Base-by-base conservation (phyloP, 2,888 invertebrate genomes). In the Lasioglossum malachurum region DNA sequence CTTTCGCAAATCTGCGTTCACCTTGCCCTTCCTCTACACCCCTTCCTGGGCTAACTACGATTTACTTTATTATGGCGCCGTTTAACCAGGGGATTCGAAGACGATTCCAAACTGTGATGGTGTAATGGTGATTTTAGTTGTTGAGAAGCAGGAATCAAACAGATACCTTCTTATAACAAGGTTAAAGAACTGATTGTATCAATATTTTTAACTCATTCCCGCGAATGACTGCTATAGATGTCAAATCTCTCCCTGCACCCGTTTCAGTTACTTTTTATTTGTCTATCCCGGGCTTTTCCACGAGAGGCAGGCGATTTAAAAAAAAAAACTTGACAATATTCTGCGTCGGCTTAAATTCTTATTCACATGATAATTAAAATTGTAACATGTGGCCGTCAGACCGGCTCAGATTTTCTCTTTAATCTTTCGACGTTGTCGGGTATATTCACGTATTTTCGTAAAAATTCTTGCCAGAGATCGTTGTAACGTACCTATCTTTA, bases 311-410 rank as follows among this genome's bases (percentile, higher is more conserved):
- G 23, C 8, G 23, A 53, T 53, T 53, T 23, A 3, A 23, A 53
- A 49, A 49, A n/a, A 49, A 10, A 23, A 23, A 23, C 19, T 23
- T 23, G 10, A 53, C 1, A 53, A 23, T 23, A 53, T 53, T 10
- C 53, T n/a, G n/a, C 53, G n/a, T n/a, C 53, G 53, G 53, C n/a
- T n/a, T 53, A 53, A 53, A 53, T n/a, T 53, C 53, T 53, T 53
- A 53, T 53, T n/a, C 53, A n/a, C 23, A 10, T n/a, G 23, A 53
- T 53, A n/a, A 53, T 53, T 53, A 53, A 53, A 53, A 53, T 53
- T 53, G 53, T 53, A 53, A 53, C n/a, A 53, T n/a, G 53, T 10
- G 53, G 53, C 53, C n/a, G 53, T 53, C 53, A n/a, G 53, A 53
- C 8, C 53, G 53, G n/a, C 53, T 53, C 53, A n/a, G 10, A 10